Base-by-base conservation (phyloP, 2,113 vertebrate genomes). In the Phylloscopus whistleri region DNA sequence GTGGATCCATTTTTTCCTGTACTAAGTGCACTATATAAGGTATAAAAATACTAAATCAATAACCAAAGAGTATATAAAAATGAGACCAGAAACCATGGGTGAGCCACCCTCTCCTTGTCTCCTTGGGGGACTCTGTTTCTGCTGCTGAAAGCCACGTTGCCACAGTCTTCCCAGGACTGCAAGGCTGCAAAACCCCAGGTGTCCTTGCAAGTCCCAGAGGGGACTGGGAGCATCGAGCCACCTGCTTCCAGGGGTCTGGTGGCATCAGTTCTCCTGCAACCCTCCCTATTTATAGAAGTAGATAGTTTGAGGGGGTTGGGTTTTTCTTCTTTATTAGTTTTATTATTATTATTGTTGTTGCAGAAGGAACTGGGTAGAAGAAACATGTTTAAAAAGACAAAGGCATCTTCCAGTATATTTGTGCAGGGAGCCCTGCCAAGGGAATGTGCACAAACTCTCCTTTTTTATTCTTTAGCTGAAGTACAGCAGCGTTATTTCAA, bases 11-110 rank as follows among this genome's bases (percentile, higher is more conserved):
- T 87, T 83, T 84, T 91, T 82, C 31, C 92, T 62, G 24, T 67
- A 76, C 95, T 87, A 93, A 97, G 95, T 83, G 94, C 74, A 90
- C 78, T 81, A 68, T 66, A 43, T 81, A 80, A 74, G 55, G 23
- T 89, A 85, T 92, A 92, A 93, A 96, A 83, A 77, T 85, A 88
- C 13, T 63, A 39, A 66, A 76, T 90, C 89, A 28, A 84, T 76
- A 95, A 73, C 66, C 87, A 91, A 87, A 93, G 22, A 80, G 41
- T 85, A 89, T 67, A 85, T 91, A 81, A 70, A 93, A 96, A 85
- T 8, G 78, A 95, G 78, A 76, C 58, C 73, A 93, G 89, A 94
- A 94, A 81, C 49, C 30, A 16, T 55, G 67, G 33, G 23, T 58
- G 18, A 83, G 48, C 60, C 33, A 82, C 44, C 23, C 28, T 46